A percentile compares a stretch with the other conserved stretches of the same genome.
These are phyloP conservation scores for Drosophila subpulchrella DNA, from an alignment of 1,140 invertebrate genomes.

Conservation along the genomic window DNA sequence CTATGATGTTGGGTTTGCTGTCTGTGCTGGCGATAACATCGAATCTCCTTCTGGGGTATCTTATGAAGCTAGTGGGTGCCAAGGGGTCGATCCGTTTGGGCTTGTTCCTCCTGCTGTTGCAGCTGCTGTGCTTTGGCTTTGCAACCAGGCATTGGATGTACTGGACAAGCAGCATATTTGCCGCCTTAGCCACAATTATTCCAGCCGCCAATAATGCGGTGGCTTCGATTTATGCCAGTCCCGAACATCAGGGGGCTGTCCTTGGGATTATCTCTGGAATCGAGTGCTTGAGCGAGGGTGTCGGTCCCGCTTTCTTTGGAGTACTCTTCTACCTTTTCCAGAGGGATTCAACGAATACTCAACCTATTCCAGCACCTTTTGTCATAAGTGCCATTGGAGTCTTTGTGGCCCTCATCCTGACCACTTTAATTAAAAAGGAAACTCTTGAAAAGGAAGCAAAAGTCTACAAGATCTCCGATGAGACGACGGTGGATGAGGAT, in stretches of 20 bases:
- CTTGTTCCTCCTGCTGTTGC: constrained; percentile 97
- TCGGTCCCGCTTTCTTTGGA: constrained; percentile 98
- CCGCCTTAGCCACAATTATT: constrained; percentile 96
- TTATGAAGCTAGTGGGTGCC: constrained; percentile 93
- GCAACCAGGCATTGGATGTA: constrained; percentile 92
- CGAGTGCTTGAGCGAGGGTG: constrained; percentile 95
- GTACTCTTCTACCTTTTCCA: constrained; percentile 99
- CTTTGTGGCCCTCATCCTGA: constrained; percentile 96
- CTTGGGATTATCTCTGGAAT: constrained; percentile 99
- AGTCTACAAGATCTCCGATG: background rate
- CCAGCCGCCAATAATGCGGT: constrained; percentile 99
- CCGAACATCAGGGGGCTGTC: constrained; percentile 98
- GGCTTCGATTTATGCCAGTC: constrained; percentile 97
- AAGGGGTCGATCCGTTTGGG: constrained; percentile 99
- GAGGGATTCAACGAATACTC: constrained; percentile 94
- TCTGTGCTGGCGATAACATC: constrained; percentile 97
- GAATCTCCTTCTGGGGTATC: constrained; percentile 94
- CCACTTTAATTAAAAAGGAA: constrained; percentile 89
- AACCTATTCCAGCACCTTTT: constrained; percentile 97
- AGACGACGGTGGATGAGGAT: background rate
- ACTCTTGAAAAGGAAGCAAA: background rate
- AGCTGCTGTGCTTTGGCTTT: constrained; percentile 98
- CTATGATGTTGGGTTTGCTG: constrained; percentile 98
- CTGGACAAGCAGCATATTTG: constrained; percentile 98
- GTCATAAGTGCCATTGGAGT: constrained; percentile 98